phyloP scores from a whole-genome alignment of 2,888 invertebrate genomes.

The Antheraea assamensis region DNA sequence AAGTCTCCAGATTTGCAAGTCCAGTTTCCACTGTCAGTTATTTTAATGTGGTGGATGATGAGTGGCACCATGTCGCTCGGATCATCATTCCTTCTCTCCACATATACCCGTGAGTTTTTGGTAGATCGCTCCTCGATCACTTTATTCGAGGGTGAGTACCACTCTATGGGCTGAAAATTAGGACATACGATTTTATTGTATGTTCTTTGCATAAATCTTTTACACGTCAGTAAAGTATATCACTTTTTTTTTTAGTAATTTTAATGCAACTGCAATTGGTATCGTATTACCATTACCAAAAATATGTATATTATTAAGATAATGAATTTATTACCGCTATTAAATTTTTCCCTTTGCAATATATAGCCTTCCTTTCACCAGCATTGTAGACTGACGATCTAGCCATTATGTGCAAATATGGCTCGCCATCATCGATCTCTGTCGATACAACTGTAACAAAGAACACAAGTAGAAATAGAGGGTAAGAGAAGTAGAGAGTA shows the following conservation, averaged over 20 bases:
- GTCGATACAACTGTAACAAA: slow-evolving; percentile 51
- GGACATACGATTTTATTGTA: not conserved
- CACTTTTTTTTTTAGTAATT: no score
- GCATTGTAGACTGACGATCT: slow-evolving; percentile 63
- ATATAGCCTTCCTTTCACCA: slow-evolving; percentile 67
- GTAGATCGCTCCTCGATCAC: slow-evolving; percentile 51
- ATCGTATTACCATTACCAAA: not conserved
- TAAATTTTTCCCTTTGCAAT: slow-evolving; percentile 64
- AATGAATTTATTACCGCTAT: slow-evolving; percentile 45
- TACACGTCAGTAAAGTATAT: no score
- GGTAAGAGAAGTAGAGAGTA: no score
- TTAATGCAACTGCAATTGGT: not conserved
- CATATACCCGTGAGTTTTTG: slow-evolving; percentile 57
- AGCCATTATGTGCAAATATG: slow-evolving; percentile 59
- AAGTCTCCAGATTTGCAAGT: slow-evolving; percentile 68
- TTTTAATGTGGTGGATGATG: slow-evolving; percentile 58
- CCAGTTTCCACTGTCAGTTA: slow-evolving; percentile 69
- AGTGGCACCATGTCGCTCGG: slow-evolving; percentile 47
- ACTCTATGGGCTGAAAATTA: slow-evolving; percentile 61
- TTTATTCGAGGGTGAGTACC: slow-evolving; percentile 57
- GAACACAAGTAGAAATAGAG: slow-evolving; percentile 3
- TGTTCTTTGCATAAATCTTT: not conserved
- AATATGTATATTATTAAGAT: not conserved
- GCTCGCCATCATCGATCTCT: slow-evolving; percentile 49
- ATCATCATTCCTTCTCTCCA: slow-evolving; percentile 50